Percentiles rank a stretch among this genome's conserved stretches.
phyloP scores from a whole-genome alignment of 2,888 invertebrate genomes.

The Monopis laevigella region DNA sequence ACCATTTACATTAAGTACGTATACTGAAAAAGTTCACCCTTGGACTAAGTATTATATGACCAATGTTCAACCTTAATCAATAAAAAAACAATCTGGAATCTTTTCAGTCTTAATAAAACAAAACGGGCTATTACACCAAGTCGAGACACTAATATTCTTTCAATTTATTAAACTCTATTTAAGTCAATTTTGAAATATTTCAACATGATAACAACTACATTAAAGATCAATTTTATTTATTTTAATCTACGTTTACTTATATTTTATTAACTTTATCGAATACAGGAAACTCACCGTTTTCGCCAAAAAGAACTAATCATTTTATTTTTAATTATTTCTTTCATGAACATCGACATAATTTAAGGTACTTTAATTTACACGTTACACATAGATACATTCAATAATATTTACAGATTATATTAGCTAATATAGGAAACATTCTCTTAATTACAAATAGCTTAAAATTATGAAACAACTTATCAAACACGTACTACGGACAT shows the following conservation, averaged over 20 bases:
- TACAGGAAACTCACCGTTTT: slow-evolving; percentile 65
- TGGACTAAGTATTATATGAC: slow-evolving; percentile 50
- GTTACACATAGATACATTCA: slow-evolving; percentile 37
- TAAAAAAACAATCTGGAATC: slow-evolving; percentile 51
- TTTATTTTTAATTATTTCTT: slow-evolving; percentile 23
- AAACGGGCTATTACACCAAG: slow-evolving; percentile 1
- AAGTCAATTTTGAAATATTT: slow-evolving; percentile 44
- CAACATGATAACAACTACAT: slow-evolving; percentile 52
- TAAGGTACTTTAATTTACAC: slow-evolving; percentile 59
- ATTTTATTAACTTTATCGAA: slow-evolving; percentile 41
- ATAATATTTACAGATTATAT: slow-evolving; percentile 50
- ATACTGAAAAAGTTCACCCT: slow-evolving; percentile 64
- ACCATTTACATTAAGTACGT: slow-evolving; percentile 67
- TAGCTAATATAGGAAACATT: slow-evolving; percentile 65
- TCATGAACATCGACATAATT: slow-evolving; percentile 60
- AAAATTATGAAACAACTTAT: slow-evolving; percentile 58
- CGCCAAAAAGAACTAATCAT: slow-evolving; percentile 32
- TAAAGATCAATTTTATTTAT: slow-evolving; percentile 42
- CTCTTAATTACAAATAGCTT: slow-evolving; percentile 54
- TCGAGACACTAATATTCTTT: slow-evolving; percentile 21
- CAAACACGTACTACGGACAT: slow-evolving; percentile 52
- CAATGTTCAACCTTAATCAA: slow-evolving; percentile 28
- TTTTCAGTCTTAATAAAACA: slow-evolving; percentile 59
- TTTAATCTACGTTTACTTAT: slow-evolving; percentile 37
- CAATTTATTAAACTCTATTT: slow-evolving; percentile 49